Evolutionary conservation across 2,797 vertebrate genomes (phyloP).

Genomic region (Ptychobarbus kaznakovi): DNA sequence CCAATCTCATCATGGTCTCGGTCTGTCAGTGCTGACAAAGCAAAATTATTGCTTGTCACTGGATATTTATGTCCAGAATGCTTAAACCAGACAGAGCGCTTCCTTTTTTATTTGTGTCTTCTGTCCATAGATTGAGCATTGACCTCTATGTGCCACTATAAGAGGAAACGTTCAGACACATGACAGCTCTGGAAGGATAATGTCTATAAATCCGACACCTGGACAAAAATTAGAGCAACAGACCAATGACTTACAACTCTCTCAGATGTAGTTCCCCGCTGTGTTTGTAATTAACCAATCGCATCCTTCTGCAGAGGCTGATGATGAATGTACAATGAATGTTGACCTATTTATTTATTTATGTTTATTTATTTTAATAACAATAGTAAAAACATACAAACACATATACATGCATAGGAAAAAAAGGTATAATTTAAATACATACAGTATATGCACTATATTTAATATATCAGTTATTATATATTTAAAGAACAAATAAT

Average conservation of each 20-base stretch:
- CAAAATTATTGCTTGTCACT: conserved; percentile 65
- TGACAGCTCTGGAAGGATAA: conserved; percentile 39
- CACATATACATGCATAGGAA: background rate
- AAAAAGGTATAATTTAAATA: background rate
- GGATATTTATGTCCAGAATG: conserved; percentile 66
- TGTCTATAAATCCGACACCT: conserved; percentile 48
- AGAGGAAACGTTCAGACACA: conserved; percentile 52
- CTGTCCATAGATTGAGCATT: conserved; percentile 73
- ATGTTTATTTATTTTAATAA: no score
- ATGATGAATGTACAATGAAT: background rate
- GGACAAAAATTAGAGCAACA: conserved; percentile 30
- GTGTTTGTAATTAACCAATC: conserved; percentile 45
- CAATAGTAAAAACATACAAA: no score
- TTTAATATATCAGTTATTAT: background rate
- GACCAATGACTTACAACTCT: conserved; percentile 16
- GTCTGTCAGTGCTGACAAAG: conserved; percentile 58
- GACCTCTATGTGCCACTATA: conserved; percentile 66
- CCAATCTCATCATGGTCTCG: conserved; percentile 57
- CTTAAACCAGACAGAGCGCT: conserved; percentile 66
- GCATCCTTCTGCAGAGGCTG: conserved; percentile 33
- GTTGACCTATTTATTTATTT: background rate
- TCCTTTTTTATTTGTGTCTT: conserved; percentile 70
- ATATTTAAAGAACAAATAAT: background rate
- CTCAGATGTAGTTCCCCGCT: background rate
- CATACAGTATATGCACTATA: background rate